Base-by-base conservation (phyloP, 92 coral and sea anemone genomes). In the Scolanthus callimorphus region DNA sequence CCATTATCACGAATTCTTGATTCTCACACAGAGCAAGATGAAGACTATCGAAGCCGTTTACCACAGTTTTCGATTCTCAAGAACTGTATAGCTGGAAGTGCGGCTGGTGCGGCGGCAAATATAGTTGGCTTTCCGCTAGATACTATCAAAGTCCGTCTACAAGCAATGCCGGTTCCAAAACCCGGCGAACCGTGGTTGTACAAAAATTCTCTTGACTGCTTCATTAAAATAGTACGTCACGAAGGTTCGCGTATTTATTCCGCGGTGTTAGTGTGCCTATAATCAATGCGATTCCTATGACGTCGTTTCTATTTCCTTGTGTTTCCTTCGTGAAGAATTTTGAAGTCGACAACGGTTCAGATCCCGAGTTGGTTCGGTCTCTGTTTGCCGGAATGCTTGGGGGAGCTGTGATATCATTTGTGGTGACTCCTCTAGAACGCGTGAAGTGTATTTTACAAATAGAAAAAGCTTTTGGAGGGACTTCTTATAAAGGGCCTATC, bases 401-500 rank as follows among this genome's bases (percentile, higher is more conserved):
- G 11, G 52, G 52, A 46, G 52, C 22, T 11, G 52, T 21, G 4
- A 46, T 21, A 20, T 46, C 52, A 10, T 46, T 46, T 11, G 52
- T 46, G 8, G 11, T 46, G 17, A 46, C 52, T 4, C 52, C 52
- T 46, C 23, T 46, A 21, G 52, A 46, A 9, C 12, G 52, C 4
- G 52, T 46, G 17, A 46, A 46, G 52, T 46, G 52, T 46, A 46
- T 46, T 46, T 19, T 46, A 46, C 52, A 46, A 19, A 46, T 46
- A 46, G 52, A 46, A 20, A 46, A 46, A 46, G 12, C 52, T 11
- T 46, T 46, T 21, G 52, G 52, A 4, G 23, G 23, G 22, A 46
- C 17, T 4, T 10, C 52, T 12, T 69, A 69, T 57, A 45, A 55
- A 13, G 76, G 76, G 4, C 60, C 76, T 10, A 12, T 69, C 29